Percentiles rank a stretch among this genome's conserved stretches.
Conservation (phyloP, 2,888 invertebrate genomes). For the Lymantria dispar region DNA sequence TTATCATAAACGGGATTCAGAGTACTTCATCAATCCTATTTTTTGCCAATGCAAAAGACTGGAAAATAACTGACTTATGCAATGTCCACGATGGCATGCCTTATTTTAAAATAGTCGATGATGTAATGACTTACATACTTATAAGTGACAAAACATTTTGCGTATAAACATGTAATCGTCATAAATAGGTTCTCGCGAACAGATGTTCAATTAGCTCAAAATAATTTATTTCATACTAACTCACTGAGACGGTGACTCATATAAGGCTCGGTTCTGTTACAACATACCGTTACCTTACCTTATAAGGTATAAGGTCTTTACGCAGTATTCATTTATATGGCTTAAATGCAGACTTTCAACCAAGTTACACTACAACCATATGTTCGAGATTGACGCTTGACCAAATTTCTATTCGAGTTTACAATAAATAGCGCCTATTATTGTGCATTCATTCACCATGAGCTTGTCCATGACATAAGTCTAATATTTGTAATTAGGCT, state of each 20-base stretch:
- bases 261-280: slow-evolving; percentile 63
- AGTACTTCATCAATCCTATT: too few species aligned
- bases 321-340: slow-evolving; percentile 73
- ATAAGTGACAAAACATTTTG: slow-evolving; percentile 13
- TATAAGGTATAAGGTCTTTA: slow-evolving; percentile 74
- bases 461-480: too few species aligned
- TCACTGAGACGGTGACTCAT: slow-evolving; percentile 68
- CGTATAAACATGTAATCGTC: slow-evolving; percentile 28
- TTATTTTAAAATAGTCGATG: not conserved
- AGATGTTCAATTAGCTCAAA: slow-evolving; percentile 70
- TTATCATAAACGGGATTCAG: too few species aligned
- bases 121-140: slow-evolving; percentile 7
- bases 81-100: not conserved
- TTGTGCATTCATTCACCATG: too few species aligned
- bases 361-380: slow-evolving; percentile 48
- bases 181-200: slow-evolving; percentile 43
- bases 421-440: not conserved
- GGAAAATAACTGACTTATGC: slow-evolving; percentile 18
- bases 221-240: slow-evolving; percentile 71
- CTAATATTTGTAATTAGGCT: too few species aligned
- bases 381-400: slow-evolving; percentile 72
- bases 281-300: slow-evolving; percentile 59
- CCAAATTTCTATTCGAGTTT: slow-evolving; percentile 63
- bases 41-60: not conserved
- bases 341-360: slow-evolving; percentile 76